Evolutionary conservation across 2,888 invertebrate genomes (phyloP).

Genomic region (Noctua fimbriata): DNA sequence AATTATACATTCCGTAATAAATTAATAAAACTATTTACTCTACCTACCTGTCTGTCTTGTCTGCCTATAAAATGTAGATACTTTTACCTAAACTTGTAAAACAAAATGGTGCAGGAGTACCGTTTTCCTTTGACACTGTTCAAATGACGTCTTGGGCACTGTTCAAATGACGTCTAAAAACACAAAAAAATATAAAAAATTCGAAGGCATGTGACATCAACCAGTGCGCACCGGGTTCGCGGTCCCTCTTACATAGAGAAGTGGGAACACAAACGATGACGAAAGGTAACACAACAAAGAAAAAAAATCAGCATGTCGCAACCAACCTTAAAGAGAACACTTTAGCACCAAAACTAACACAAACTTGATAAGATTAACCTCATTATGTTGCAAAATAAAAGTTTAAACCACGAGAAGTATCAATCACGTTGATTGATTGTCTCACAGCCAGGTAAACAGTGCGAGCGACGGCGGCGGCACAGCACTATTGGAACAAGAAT

Average conservation of each 20-base stretch:
- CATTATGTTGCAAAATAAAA: slow-evolving; percentile 76
- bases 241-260: not conserved
- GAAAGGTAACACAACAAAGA: not conserved
- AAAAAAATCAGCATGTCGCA: slow-evolving; percentile 20
- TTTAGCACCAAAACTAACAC: slow-evolving; percentile 56
- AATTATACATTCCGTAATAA: slow-evolving; percentile 3
- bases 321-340: slow-evolving; percentile 51
- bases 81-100: not conserved
- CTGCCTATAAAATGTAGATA: not conserved
- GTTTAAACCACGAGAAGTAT: slow-evolving; percentile 74
- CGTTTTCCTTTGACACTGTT: not conserved
- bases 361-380: slow-evolving; percentile 68
- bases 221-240: too few relatives aligned
- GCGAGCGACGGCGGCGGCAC: slow-evolving; percentile 71
- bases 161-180: not conserved
- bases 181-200: not conserved
- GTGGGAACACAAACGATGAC: not conserved
- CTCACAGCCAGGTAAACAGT: slow-evolving; percentile 63
- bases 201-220: not conserved
- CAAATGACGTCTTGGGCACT: not conserved
- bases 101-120: not conserved
- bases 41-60: slow-evolving; percentile 1
- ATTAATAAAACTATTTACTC: slow-evolving; percentile 13
- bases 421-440: slow-evolving; percentile 85
- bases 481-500: slow-evolving; percentile 78